Evolutionary conservation across 2,888 invertebrate species (phyloP), one percentile per base, ranked within the genome.

Genomic region (Diachrysia chrysitis): DNA sequence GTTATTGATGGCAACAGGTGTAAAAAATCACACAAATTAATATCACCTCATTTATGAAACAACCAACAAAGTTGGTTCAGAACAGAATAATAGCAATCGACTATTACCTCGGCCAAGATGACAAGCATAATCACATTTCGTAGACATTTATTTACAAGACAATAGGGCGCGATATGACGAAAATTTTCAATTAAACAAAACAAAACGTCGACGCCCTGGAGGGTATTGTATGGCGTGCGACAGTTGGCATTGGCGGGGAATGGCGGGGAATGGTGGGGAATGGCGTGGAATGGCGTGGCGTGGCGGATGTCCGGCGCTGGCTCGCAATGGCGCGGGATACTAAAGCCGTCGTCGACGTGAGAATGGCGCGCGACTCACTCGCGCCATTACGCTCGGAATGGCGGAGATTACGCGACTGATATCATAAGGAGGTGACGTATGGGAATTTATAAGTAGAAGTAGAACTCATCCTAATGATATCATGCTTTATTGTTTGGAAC

Each of bases 161-260:
- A 93, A 93, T 88, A 83, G 87, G 66, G 71, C 46, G 86, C 83
- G 88, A 90, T 91, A 90, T 88, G 88, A 89, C 90, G 89, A 92
- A 93, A 90, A 92, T 91, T 90, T 93, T 93, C 92, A 93, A 93
- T 94, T 93, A 92, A 90, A 93, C 87, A 87, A 92, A 93, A 92
- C 90, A 92, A 92, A 92, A 91, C 89, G 80, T 60, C 72, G 74
- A 71, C 79, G 79, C 79, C 83, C 82, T 84, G 78, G 82, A 79
- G 79, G 83, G 87, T 83, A 91, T 93, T 93, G 92, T 93, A 79
- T 85, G 86, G 86, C 78, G 82, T 74, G 81, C 86, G 89, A 87
- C 82, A 81, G 83, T 84, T 81, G 84, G 85, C 82, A 83, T 82
- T 82, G 88, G 85, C 84, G 80, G 71, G 81, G 85, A 83, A 86